Evolutionary conservation across 2,113 vertebrate genomes (phyloP), one percentile per base, ranked within the genome.

Genomic region (Nycticryphes semicollaris): DNA sequence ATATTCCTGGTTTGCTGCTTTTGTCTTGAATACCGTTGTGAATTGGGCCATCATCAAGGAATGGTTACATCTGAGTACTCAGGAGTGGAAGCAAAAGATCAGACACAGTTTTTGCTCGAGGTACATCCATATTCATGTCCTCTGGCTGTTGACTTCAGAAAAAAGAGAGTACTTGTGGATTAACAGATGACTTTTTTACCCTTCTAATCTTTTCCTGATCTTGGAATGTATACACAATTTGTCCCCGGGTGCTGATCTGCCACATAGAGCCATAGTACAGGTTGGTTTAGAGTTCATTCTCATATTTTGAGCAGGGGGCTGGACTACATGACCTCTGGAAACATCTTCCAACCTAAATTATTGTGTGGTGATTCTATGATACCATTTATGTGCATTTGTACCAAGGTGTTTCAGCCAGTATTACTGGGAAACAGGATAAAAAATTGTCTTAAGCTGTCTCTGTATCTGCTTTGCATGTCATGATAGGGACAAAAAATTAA

Each of bases 201-300:
- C 20, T 20, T 47, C 47, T 31, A 0, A 16, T 78, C 27, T 75
- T 25, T 7, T 7, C 0, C 0, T 22, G 41, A 27, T 21, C 33
- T 62, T 14, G 25, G 41, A 41, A 33, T 27, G 16, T n/a, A 9
- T 3, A 9, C 2, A 9, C 41, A 45, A 10, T 50, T 74, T 68
- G 24, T 70, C 33, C 8, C 12, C 30, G 47, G 8, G 7, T 74
- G 31, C 25, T 57, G 35, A 24, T 72, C 23, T 53, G 45, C 41
- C 48, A 3, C 12, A 10, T 2, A 19, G 21, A 84, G 12, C 27
- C 5, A 2, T 39, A 57, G 63, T 21, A 54, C 6, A 9, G 41
- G 3, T 3, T 7, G 4, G 11, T 47, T 83, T 56, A 7, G 7
- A 62, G 14, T 45, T 89, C 10, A 14, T 22, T 53, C 86, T 72